Evolutionary conservation across 2,113 vertebrate genomes (phyloP).

Genomic region (Silurus glanis): DNA sequence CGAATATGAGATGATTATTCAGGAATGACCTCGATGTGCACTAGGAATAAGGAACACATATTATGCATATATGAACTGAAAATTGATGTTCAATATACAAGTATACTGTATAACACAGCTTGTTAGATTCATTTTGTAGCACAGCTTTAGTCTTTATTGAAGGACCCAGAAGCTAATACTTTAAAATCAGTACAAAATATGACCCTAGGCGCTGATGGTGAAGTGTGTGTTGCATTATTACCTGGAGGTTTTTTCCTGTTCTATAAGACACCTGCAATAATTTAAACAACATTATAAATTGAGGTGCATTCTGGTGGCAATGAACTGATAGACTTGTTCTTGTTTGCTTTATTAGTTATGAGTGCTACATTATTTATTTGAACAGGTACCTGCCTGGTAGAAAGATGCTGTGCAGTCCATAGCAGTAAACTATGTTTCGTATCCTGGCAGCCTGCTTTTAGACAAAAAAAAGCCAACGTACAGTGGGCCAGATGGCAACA

Average conservation of each 20-base stretch:
- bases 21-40: constrained; percentile 45
- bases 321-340: background rate
- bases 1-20: constrained; percentile 54
- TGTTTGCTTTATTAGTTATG: background rate
- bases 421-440: constrained; percentile 28
- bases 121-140: constrained; percentile 27
- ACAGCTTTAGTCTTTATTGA: constrained; percentile 4
- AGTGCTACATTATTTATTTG: background rate
- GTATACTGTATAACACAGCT: constrained; percentile 22
- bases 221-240: background rate
- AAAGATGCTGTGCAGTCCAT: constrained; percentile 28
- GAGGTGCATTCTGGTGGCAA: background rate
- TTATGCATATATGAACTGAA: constrained; percentile 34
- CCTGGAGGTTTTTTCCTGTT: background rate
- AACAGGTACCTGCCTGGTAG: constrained; percentile 14
- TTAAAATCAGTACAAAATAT: constrained; percentile 8
- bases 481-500: constrained; percentile 56
- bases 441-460: constrained; percentile 36
- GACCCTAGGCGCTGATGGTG: background rate
- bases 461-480: constrained; percentile 39
- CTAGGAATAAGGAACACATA: constrained; percentile 36
- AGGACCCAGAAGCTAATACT: background rate
- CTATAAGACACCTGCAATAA: background rate
- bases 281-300: background rate
- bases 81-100: constrained; percentile 25